phyloP scores from a whole-genome alignment of 2,888 invertebrate species.

The Operophtera brumata region DNA sequence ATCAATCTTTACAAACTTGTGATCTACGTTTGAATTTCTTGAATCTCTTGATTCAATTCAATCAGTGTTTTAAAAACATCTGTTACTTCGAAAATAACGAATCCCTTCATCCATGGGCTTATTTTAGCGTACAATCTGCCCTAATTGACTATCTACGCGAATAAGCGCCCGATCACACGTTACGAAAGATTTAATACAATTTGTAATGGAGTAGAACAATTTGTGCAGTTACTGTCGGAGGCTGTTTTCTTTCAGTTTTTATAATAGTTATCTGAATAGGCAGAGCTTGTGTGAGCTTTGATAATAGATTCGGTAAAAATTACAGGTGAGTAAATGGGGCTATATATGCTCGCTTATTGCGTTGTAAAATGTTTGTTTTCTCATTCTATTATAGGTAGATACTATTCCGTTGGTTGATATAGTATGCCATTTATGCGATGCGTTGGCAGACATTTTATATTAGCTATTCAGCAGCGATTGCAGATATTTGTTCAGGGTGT shows the following conservation, averaged over 20 bases:
- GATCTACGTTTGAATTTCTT: neutral
- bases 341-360: no score
- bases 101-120: slow-evolving; percentile 31
- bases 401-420: no score
- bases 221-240: slow-evolving; percentile 35
- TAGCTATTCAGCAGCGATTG: no score
- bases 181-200: slow-evolving; percentile 44
- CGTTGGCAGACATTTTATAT: no score
- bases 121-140: slow-evolving; percentile 29
- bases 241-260: slow-evolving; percentile 52
- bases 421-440: no score
- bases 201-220: slow-evolving; percentile 43
- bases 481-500: no score
- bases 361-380: no score
- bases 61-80: slow-evolving; percentile 9
- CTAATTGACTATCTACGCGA: slow-evolving; percentile 38
- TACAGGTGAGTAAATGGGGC: no score
- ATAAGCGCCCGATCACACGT: slow-evolving; percentile 28
- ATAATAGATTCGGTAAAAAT: no score
- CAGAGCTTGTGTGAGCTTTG: no score
- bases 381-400: no score
- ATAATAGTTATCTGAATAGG: no score
- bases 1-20: neutral
- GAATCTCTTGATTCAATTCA: neutral
- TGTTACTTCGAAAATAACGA: slow-evolving; percentile 15